Evolutionary conservation across 2,888 invertebrate species (phyloP), one percentile per base, ranked within the genome.

Genomic region (Ormyrus pomaceus): DNA sequence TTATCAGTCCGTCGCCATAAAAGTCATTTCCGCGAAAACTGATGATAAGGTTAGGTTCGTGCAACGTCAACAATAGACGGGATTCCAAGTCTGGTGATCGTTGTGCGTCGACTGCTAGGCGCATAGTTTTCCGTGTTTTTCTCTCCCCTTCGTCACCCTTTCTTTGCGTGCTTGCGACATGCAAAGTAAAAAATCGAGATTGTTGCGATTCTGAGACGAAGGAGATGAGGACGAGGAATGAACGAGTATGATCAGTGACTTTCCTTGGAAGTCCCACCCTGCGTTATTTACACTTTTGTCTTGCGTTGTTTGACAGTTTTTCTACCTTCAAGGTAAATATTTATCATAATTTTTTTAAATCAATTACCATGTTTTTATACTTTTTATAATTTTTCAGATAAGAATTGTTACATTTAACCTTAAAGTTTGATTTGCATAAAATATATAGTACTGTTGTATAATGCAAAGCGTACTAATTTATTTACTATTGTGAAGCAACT

Each of bases 51-150:
- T 77, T 77, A 81, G 58, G 66, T 71, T 65, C 10, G 34, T 77
- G 81, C 81, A 81, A 81, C 81, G 81, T 81, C 81, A 81, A 81
- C 81, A 81, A 77, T 65, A 70, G 61, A 46, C 5, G 10, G 11
- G 34, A 77, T 62, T 10, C 45, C 48, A 51, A 55, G 7, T 34
- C 56, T 53, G 11, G 46, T 7, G 45, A 46, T 74, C 48, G 34
- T 34, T 4, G 2, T 34, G 77, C 69, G 81, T 81, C 81, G 81
- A 81, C 81, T 81, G 81, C 81, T 81, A 81, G 69, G 7, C 19
- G 8, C 11, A 34, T 34, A 68, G 6, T 2, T 71, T 66, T 71
- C 34, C 46, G 51, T 48, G 74, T 50, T 46, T 19, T 10, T 69
- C 13, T 71, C 19, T 66, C 50, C 13, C 61, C 9, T 73, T 34